These are phyloP conservation scores for Phoenicopterus ruber DNA, from an alignment of 2,113 vertebrate genomes.

Conservation along the genomic window DNA sequence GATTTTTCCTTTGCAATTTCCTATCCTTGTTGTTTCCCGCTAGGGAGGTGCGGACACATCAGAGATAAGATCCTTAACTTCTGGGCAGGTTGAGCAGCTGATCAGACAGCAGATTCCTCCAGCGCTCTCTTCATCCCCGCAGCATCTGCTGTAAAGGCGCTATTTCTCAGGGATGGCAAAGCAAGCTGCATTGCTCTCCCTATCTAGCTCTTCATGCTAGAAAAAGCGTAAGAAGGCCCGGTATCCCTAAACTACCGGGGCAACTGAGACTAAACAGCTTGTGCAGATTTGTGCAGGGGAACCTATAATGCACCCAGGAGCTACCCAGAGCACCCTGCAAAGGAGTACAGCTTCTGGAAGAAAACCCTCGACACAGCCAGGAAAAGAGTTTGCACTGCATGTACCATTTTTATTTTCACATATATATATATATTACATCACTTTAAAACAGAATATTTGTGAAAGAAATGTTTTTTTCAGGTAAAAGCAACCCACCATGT, in stretches of 20 bases:
- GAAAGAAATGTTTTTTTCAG: not conserved
- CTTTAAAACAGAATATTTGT: not conserved
- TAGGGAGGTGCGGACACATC: not conserved
- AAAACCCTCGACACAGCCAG: not conserved
- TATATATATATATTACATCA: not conserved
- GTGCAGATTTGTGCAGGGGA: not conserved
- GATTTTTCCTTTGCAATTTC: not conserved
- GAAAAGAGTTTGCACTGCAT: not conserved
- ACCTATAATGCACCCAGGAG: not conserved
- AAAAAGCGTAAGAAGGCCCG: not conserved
- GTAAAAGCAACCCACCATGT: not conserved
- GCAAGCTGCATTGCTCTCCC: not conserved
- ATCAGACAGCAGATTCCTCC: not conserved
- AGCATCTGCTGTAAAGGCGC: not conserved
- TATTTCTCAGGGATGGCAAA: not conserved
- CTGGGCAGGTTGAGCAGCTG: not conserved
- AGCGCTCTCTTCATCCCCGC: not conserved
- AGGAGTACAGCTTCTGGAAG: not conserved
- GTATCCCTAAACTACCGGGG: not conserved
- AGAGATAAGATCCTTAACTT: not conserved
- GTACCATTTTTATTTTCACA: constrained; percentile 53
- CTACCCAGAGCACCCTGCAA: too few species aligned
- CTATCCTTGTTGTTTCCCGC: not conserved
- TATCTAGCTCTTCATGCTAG: not conserved
- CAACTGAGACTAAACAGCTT: not conserved